Conservation (phyloP, 2,797 vertebrate species). For the Lemur catta region DNA sequence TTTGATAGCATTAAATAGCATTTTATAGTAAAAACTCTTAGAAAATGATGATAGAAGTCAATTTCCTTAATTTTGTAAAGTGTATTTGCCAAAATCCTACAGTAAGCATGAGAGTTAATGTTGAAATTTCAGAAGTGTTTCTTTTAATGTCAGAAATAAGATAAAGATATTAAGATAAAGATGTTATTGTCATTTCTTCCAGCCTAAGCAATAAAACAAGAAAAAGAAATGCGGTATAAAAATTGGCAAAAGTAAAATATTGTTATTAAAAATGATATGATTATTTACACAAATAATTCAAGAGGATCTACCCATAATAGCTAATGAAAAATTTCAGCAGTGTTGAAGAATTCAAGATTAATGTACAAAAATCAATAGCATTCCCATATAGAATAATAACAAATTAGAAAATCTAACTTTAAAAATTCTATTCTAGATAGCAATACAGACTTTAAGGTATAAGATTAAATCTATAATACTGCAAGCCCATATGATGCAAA, state of each 20-base stretch:
- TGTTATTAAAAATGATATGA: not conserved
- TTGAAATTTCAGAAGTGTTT: not conserved
- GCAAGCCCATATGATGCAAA: not conserved
- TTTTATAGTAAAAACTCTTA: not conserved
- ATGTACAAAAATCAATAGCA: not conserved
- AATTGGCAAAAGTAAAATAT: not conserved
- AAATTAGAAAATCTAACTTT: not conserved
- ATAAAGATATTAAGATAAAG: not conserved
- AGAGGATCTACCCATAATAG: not conserved
- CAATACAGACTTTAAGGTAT: not conserved
- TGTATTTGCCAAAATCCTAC: not conserved
- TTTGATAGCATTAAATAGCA: not conserved
- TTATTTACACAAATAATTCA: not conserved
- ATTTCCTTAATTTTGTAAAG: not conserved
- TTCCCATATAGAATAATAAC: not conserved
- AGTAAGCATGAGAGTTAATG: not conserved
- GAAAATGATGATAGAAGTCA: not conserved
- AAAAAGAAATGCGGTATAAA: not conserved
- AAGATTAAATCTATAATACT: not conserved
- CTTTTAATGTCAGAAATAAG: not conserved
- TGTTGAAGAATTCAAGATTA: not conserved
- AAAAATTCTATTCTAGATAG: not conserved
- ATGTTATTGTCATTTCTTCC: not conserved
- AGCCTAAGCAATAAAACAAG: not conserved
- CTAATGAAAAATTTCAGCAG: not conserved